Percentiles rank a stretch among this genome's conserved stretches.
Evolutionary conservation across 2,113 vertebrate genomes (phyloP).

Genomic region (Corynorhinus townsendii): DNA sequence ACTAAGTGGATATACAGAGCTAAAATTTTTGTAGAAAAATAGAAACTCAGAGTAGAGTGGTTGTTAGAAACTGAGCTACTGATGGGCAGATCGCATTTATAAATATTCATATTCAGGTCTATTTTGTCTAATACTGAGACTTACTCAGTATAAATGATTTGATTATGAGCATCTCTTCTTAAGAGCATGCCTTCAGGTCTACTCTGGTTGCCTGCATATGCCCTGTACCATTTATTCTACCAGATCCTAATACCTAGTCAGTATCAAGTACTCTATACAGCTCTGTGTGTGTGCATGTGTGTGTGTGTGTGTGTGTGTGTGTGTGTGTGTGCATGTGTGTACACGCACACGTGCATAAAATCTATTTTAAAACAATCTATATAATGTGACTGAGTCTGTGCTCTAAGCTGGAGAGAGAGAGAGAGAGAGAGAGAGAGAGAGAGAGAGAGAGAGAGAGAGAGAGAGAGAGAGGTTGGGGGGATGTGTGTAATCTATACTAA

Average conservation of each 20-base stretch:
- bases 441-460: not conserved
- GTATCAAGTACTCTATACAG: slow-evolving; percentile 1
- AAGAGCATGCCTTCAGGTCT: not conserved
- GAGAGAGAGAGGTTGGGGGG: too few species aligned
- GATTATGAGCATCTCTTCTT: not conserved
- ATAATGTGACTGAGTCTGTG: not conserved
- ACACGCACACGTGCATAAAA: not conserved
- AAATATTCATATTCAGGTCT: not conserved
- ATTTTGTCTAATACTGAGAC: not conserved
- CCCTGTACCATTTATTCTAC: not conserved
- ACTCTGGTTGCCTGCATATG: not conserved
- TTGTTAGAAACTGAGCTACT: not conserved
- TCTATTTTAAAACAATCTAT: slow-evolving; percentile 1
- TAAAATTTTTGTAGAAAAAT: not conserved
- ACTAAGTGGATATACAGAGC: not conserved
- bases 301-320: too few species aligned
- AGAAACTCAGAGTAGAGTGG: not conserved
- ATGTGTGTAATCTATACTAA: slow-evolving; percentile 2
- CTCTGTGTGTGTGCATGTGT: too few species aligned
- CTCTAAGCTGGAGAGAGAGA: slow-evolving; percentile 22
- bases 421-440: not conserved
- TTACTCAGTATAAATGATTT: not conserved
- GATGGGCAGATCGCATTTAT: not conserved
- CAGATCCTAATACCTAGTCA: not conserved
- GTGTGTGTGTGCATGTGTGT: too few species aligned